These are phyloP conservation scores for Trissolcus basalis DNA, from an alignment of 1,140 invertebrate species.

Conservation along the genomic window DNA sequence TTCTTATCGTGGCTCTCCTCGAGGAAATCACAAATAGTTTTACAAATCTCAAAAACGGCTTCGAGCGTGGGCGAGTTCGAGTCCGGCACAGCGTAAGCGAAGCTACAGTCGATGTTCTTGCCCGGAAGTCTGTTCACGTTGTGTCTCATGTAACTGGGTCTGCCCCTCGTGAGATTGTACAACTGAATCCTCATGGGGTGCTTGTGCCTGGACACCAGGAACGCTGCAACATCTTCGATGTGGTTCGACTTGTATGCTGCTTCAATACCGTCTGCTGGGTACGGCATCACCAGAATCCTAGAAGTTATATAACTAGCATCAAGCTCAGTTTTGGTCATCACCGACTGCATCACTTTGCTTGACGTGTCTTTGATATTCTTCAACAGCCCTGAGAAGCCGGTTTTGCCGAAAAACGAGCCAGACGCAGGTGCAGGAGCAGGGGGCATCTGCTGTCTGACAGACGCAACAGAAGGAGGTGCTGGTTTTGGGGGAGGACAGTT, in stretches of 20 bases:
- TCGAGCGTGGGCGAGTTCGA: constrained; percentile 85
- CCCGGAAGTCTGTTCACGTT: constrained; percentile 72
- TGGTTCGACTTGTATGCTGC: constrained; percentile 94
- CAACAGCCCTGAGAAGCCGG: constrained; percentile 74
- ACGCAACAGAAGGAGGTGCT: constrained; percentile 45
- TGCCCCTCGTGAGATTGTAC: constrained; percentile 86
- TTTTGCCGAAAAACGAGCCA: constrained; percentile 88
- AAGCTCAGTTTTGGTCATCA: constrained; percentile 91
- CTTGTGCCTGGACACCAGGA: constrained; percentile 85
- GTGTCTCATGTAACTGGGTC: constrained; percentile 61
- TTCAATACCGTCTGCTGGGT: constrained; percentile 94
- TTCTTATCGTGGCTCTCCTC: constrained; percentile 85
- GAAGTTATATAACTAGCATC: constrained; percentile 95
- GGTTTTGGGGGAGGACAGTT: constrained; percentile 67
- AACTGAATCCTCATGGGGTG: constrained; percentile 83
- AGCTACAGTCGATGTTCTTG: constrained; percentile 81
- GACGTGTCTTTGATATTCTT: constrained; percentile 98
- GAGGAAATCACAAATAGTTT: constrained; percentile 91
- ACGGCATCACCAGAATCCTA: constrained; percentile 92
- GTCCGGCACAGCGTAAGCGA: constrained; percentile 79
- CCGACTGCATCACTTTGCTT: constrained; percentile 96
- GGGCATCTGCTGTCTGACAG: constrained; percentile 53
- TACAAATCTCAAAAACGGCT: constrained; percentile 87
- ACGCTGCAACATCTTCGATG: constrained; percentile 91
- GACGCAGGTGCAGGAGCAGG: constrained; percentile 79